Percentiles rank a stretch among this genome's conserved stretches.
Evolutionary conservation across 2,797 vertebrate genomes (phyloP).

Genomic region (Chlorospingus semifuscus): DNA sequence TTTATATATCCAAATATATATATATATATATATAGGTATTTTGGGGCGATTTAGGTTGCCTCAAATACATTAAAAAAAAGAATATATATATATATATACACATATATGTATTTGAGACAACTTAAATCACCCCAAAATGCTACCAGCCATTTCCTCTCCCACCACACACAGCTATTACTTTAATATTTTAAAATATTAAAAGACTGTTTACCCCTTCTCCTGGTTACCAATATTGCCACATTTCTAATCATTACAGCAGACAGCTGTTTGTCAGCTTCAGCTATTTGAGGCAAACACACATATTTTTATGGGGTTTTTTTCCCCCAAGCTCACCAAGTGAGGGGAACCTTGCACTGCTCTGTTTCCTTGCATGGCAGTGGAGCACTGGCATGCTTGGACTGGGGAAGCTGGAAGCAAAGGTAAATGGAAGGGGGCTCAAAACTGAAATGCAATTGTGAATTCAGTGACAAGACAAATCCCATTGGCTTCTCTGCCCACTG

Average conservation of each 20-base stretch:
- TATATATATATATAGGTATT: too few relatives aligned
- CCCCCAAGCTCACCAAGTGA: background rate
- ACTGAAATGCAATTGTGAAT: background rate
- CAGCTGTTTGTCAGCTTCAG: background rate
- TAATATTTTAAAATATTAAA: background rate
- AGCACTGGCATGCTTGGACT: background rate
- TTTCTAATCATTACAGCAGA: background rate
- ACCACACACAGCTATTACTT: background rate
- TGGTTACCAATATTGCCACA: background rate
- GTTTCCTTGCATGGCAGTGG: background rate
- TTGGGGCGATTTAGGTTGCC: too few relatives aligned
- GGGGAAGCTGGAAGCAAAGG: background rate
- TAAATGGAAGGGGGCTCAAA: background rate
- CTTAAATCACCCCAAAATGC: background rate
- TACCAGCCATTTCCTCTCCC: background rate
- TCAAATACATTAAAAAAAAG: too few relatives aligned
- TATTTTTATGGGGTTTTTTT: background rate
- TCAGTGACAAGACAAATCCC: background rate
- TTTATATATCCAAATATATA: too few relatives aligned
- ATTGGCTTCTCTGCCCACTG: background rate
- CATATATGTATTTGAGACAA: background rate
- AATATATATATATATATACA: fast-evolving
- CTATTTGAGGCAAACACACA: background rate
- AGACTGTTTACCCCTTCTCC: background rate
- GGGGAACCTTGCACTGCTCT: background rate